phyloP scores from a whole-genome alignment of 2,113 vertebrate genomes.

The Nannospalax galili region DNA sequence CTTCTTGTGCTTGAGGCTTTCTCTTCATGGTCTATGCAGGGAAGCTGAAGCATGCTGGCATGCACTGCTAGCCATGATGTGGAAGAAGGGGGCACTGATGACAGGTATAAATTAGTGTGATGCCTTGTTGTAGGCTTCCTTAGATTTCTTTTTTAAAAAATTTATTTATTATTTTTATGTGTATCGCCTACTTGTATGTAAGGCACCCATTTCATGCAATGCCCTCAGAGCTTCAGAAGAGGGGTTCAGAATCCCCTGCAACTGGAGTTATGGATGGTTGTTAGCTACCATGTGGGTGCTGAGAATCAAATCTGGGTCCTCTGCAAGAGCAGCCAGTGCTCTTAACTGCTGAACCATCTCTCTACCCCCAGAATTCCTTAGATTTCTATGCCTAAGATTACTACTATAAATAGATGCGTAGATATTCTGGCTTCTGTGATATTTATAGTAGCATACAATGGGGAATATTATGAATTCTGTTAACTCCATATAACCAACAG shows the following conservation, averaged over 20 bases:
- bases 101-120: background rate
- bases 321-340: too few relatives aligned
- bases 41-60: background rate
- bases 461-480: background rate
- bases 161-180: too few relatives aligned
- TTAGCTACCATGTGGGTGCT: too few relatives aligned
- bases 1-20: background rate
- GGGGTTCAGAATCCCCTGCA: too few relatives aligned
- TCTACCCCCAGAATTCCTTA: too few relatives aligned
- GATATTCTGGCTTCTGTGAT: background rate
- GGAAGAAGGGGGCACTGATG: background rate
- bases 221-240: too few relatives aligned
- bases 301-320: too few relatives aligned
- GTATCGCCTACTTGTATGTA: too few relatives aligned
- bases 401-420: background rate
- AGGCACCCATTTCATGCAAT: too few relatives aligned
- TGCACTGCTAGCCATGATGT: background rate
- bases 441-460: background rate
- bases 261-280: too few relatives aligned
- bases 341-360: too few relatives aligned
- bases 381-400: background rate
- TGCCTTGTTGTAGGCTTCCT: background rate
- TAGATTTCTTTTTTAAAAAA: too few relatives aligned
- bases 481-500: conserved; percentile 4
- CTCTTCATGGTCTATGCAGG: background rate